A percentile compares a stretch with the other conserved stretches of the same genome.
Conservation (phyloP, 2,888 invertebrate species). For the Eustalomyia histrio region DNA sequence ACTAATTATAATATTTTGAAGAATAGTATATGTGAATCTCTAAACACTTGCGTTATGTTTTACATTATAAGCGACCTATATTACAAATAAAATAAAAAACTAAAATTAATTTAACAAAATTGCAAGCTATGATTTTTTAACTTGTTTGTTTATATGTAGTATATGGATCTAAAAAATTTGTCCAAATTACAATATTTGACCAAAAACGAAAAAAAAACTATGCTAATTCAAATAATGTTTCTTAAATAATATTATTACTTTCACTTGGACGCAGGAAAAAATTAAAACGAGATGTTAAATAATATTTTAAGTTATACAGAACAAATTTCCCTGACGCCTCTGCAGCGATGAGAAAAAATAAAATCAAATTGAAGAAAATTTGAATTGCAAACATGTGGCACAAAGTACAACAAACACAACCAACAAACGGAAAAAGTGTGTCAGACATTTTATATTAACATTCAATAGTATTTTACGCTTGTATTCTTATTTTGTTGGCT, state of each 20-base stretch:
- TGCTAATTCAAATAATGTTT: slow-evolving; percentile 53
- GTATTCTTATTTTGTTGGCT: slow-evolving; percentile 39
- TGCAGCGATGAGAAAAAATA: neutral
- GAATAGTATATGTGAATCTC: too few relatives aligned
- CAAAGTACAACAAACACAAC: slow-evolving; percentile 26
- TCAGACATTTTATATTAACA: slow-evolving; percentile 66
- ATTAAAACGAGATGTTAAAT: slow-evolving; percentile 49
- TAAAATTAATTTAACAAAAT: neutral
- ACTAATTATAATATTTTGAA: too few relatives aligned
- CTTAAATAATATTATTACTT: slow-evolving; percentile 54
- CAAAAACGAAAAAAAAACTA: slow-evolving; percentile 2
- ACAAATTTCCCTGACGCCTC: slow-evolving; percentile 9
- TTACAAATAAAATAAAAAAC: neutral
- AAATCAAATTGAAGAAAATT: slow-evolving; percentile 54
- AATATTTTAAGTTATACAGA: slow-evolving; percentile 38
- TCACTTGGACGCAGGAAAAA: slow-evolving; percentile 58
- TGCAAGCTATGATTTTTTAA: neutral
- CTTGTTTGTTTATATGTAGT: neutral
- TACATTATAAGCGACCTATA: too few relatives aligned
- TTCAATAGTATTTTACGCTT: slow-evolving; percentile 65
- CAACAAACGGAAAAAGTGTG: slow-evolving; percentile 64
- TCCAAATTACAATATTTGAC: slow-evolving; percentile 29
- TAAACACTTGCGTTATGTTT: too few relatives aligned
- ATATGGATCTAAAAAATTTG: slow-evolving; percentile 12
- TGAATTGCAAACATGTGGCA: slow-evolving; percentile 63